A percentile compares a stretch with the other conserved stretches of the same genome.
phyloP scores from a whole-genome alignment of 2,888 invertebrate genomes.

The Microctonus aethiopoides region DNA sequence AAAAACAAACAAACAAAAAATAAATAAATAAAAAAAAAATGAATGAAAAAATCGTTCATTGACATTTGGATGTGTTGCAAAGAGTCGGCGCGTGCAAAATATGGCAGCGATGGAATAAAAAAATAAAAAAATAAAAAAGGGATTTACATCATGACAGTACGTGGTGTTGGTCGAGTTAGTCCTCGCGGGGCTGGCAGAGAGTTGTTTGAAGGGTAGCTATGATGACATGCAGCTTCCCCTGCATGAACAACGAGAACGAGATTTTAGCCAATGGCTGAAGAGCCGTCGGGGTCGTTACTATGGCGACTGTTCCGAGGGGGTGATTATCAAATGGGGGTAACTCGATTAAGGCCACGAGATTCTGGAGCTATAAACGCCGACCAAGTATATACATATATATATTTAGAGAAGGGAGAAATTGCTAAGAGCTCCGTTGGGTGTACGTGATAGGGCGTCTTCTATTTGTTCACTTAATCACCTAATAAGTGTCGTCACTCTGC shows the following conservation, averaged over 20 bases:
- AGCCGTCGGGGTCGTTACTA: slow-evolving; percentile 48
- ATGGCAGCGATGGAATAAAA: slow-evolving; percentile 5
- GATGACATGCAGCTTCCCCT: slow-evolving; percentile 39
- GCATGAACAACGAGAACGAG: slow-evolving; percentile 29
- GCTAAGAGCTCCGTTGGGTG: slow-evolving; percentile 19
- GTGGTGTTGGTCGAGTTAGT: no score
- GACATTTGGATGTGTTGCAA: slow-evolving; percentile 7
- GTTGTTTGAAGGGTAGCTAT: slow-evolving; percentile 34
- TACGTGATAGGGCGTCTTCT: slow-evolving; percentile 46
- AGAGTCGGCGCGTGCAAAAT: slow-evolving; percentile 7
- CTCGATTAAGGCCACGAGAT: slow-evolving; percentile 60
- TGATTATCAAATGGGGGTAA: slow-evolving; percentile 66
- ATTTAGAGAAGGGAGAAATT: slow-evolving; percentile 16
- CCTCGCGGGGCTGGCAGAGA: neutral
- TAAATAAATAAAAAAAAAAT: neutral
- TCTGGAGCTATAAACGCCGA: slow-evolving; percentile 20
- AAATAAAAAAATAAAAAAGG: no score
- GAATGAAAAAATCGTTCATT: neutral
- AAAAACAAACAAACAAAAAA: neutral
- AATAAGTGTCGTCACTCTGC: slow-evolving; percentile 58
- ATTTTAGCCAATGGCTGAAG: slow-evolving; percentile 37
- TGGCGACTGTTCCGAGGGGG: slow-evolving; percentile 59
- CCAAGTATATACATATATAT: neutral
- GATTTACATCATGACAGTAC: no score
- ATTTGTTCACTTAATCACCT: slow-evolving; percentile 65